Evolutionary conservation across 2,113 vertebrate species (phyloP).

Genomic region (Ctenomys sociabilis): DNA sequence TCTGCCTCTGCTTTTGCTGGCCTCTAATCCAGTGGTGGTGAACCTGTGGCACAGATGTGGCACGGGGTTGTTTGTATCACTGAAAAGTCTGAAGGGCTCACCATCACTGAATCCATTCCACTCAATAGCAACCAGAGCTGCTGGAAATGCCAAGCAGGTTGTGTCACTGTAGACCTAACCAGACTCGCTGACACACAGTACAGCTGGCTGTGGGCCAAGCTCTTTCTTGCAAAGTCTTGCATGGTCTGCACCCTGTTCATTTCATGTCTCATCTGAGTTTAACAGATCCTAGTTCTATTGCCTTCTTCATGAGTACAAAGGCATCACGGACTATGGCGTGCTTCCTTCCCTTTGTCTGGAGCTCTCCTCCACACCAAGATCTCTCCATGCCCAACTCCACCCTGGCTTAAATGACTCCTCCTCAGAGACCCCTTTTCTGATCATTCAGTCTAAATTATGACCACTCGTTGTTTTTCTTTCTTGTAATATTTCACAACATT

Average conservation of each 20-base stretch:
- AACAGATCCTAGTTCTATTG: not conserved
- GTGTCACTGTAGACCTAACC: not conserved
- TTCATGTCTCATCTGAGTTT: not conserved
- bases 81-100: not conserved
- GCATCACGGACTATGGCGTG: not conserved
- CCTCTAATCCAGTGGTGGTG: not conserved
- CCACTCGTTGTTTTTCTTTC: not conserved
- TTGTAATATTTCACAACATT: not conserved
- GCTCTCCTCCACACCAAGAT: not conserved
- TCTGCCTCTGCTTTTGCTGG: not conserved
- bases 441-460: not conserved
- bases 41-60: not conserved
- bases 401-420: not conserved
- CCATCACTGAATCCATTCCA: not conserved
- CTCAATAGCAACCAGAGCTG: not conserved
- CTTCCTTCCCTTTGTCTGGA: not conserved
- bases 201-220: not conserved
- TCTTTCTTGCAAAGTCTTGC: not conserved
- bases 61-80: not conserved
- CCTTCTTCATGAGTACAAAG: not conserved
- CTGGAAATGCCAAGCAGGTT: not conserved
- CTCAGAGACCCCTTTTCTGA: not conserved
- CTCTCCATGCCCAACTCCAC: not conserved
- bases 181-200: not conserved
- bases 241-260: accelerated